Base-by-base conservation (phyloP, 2,797 vertebrate genomes). In the Serranus cabrilla region DNA sequence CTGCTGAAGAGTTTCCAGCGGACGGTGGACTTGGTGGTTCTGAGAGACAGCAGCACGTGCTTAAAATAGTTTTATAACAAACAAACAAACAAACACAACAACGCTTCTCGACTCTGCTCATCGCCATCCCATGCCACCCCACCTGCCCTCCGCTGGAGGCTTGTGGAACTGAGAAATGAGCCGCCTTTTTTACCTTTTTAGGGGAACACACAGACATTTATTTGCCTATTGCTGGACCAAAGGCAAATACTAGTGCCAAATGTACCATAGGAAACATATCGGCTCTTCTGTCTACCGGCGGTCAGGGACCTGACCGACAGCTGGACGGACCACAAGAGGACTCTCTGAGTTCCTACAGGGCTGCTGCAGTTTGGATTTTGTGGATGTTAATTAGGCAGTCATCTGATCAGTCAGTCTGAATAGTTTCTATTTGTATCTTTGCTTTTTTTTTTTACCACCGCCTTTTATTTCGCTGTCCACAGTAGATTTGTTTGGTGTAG, bases 201-300 rank as follows among this genome's bases (percentile, higher is more conserved):
- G 74, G 84, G 86, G 79, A 91, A 88, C 62, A 88, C 68, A 83
- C 70, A 84, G 82, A 92, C 87, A 73, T 90, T 84, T 90, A 94
- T 96, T 97, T 99, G 98, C 98, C 98, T 97, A 97, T 99, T 99
- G 98, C 98, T 99, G 98, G 98, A 99, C 97, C 98, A 99, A 99
- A 97, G 98, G 98, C 97, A 97, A 98, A 97, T 93, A 82, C 94
- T 95, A 96, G 97, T 98, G 97, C 98, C 98, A 99, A 98, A 98
- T 97, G 97, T 98, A 97, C 93, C 92, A 96, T 96, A 96, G 91
- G 90, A 89, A 96, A 93, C 95, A 96, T 96, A 96, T 96, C 90
- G 88, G 84, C 86, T 87, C 86, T 66, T 82, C 74, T 75, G 78
- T 89, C 81, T 63, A 64, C 74, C 58, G 21, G 66, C 72, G 64